phyloP scores from a whole-genome alignment of 2,888 invertebrate genomes.

The Drosophila multiciliata region DNA sequence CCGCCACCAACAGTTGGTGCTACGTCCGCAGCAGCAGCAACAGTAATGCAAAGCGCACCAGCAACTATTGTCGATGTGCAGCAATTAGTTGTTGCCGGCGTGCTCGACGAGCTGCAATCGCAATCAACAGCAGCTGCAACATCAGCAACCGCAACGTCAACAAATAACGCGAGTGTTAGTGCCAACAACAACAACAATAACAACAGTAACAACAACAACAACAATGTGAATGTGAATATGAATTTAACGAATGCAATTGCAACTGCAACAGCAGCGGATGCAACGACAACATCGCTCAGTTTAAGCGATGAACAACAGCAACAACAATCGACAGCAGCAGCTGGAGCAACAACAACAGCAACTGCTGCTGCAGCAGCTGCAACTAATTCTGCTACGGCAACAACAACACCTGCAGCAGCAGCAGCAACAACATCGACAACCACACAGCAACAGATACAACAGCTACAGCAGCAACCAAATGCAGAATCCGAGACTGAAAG shows the following conservation, averaged over 20 bases:
- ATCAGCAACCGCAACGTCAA: slow-evolving; percentile 53
- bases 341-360: slow-evolving; percentile 41
- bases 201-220: slow-evolving; percentile 1
- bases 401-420: slow-evolving; percentile 24
- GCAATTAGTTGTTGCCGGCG: slow-evolving; percentile 52
- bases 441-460: slow-evolving; percentile 65
- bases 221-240: slow-evolving; percentile 77
- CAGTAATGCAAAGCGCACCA: slow-evolving; percentile 77
- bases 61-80: slow-evolving; percentile 82
- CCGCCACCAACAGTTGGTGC: slow-evolving; percentile 25
- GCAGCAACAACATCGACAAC: slow-evolving; percentile 55
- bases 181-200: slow-evolving; percentile 67
- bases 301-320: slow-evolving; percentile 52
- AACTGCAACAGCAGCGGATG: slow-evolving; percentile 46
- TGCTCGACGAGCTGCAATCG: slow-evolving; percentile 51
- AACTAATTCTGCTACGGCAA: slow-evolving; percentile 6
- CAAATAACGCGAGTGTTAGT: slow-evolving; percentile 82
- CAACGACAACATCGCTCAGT: slow-evolving; percentile 63
- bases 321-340: slow-evolving; percentile 52
- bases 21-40: slow-evolving; percentile 49
- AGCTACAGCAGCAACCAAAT: slow-evolving; percentile 79
- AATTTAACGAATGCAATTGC: slow-evolving; percentile 49
- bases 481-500: slow-evolving; percentile 85
- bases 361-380: slow-evolving; percentile 30
- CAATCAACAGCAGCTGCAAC: slow-evolving; percentile 42